phyloP scores from a whole-genome alignment of 2,888 invertebrate genomes.

The Shargacucullia verbasci region DNA sequence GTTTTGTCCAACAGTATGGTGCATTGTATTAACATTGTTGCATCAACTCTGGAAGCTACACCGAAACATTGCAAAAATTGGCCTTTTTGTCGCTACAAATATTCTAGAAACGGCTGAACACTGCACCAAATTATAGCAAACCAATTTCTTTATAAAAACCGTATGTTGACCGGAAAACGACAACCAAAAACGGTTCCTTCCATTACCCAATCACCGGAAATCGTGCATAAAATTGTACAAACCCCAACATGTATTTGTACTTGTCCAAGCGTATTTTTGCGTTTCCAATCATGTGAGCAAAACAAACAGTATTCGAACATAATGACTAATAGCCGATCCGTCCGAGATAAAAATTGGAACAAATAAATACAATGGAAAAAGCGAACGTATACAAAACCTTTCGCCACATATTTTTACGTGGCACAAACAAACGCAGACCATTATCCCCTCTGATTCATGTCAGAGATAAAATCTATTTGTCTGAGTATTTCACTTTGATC shows the following conservation, averaged over 20 bases:
- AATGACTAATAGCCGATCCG: slow-evolving; percentile 53
- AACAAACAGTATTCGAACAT: slow-evolving; percentile 50
- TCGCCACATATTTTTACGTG: slow-evolving; percentile 59
- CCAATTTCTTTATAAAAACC: slow-evolving; percentile 19
- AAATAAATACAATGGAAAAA: slow-evolving; percentile 57
- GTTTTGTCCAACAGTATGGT: no score
- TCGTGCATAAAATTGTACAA: slow-evolving; percentile 38
- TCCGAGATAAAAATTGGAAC: slow-evolving; percentile 50
- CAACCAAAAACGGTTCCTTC: slow-evolving; percentile 27
- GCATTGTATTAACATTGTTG: no score
- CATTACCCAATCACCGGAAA: slow-evolving; percentile 35
- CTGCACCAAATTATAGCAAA: slow-evolving; percentile 4
- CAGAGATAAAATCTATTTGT: slow-evolving; percentile 65
- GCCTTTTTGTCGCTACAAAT: no score
- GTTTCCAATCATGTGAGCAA: slow-evolving; percentile 50
- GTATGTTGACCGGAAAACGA: slow-evolving; percentile 36
- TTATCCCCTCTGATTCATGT: slow-evolving; percentile 63
- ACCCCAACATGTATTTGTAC: slow-evolving; percentile 40
- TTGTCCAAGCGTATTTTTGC: slow-evolving; percentile 39
- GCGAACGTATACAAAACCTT: slow-evolving; percentile 48
- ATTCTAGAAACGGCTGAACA: no score
- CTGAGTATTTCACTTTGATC: slow-evolving; percentile 60
- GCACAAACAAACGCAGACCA: slow-evolving; percentile 62
- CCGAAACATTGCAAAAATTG: no score
- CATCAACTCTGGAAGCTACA: no score